Conservation (phyloP, 2,113 vertebrate species). For the Muntiacus reevesi region DNA sequence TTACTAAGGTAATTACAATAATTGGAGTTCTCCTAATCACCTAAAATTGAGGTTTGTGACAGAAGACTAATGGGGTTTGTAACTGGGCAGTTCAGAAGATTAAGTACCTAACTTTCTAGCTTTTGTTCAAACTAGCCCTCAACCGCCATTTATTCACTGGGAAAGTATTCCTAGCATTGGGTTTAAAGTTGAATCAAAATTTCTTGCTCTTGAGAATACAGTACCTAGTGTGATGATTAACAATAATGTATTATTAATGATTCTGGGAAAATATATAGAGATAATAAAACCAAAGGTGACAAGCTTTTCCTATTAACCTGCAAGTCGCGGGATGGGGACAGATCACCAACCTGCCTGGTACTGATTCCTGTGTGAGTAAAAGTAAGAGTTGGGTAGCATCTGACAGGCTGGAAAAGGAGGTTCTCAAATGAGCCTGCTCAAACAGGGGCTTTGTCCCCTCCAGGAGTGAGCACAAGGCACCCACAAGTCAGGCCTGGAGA, state of each 20-base stretch:
- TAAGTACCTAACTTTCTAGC: not conserved
- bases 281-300: not conserved
- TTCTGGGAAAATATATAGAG: not conserved
- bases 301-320: not conserved
- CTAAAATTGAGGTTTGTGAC: not conserved
- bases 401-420: not conserved
- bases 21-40: not conserved
- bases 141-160: not conserved
- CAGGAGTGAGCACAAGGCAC: not conserved
- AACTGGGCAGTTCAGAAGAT: not conserved
- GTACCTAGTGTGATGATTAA: not conserved
- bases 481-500: not conserved
- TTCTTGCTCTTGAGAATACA: not conserved
- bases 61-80: not conserved
- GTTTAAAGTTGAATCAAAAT: not conserved
- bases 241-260: not conserved
- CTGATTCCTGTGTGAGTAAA: not conserved
- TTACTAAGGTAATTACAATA: not conserved
- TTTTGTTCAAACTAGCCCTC: not conserved
- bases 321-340: not conserved
- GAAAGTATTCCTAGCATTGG: not conserved
- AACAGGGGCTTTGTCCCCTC: not conserved
- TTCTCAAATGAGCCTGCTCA: not conserved
- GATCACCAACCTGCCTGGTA: not conserved
- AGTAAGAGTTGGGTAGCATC: not conserved